These are phyloP conservation scores for Cryptotis parvus DNA, from an alignment of 2,113 vertebrate genomes.

Conservation along the genomic window DNA sequence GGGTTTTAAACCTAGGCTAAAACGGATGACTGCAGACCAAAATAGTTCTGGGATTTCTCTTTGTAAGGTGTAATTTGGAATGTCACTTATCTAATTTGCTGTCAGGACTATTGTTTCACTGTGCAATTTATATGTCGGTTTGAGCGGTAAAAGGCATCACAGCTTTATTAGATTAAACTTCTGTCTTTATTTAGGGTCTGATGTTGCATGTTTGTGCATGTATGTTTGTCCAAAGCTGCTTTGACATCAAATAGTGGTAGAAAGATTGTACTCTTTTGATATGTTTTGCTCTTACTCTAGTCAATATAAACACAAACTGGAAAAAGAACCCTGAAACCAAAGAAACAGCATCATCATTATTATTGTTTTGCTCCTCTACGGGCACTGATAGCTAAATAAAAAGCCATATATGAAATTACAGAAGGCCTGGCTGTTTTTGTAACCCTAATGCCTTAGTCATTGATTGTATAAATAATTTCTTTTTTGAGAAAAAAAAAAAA, in stretches of 20 bases:
- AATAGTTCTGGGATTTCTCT: constrained; percentile 78
- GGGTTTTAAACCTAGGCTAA: constrained; percentile 79
- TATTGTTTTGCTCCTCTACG: constrained; percentile 5
- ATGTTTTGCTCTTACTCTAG: constrained; percentile 55
- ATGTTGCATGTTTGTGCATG: constrained; percentile 78
- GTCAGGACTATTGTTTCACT: constrained; percentile 84
- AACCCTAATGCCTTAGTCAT: constrained; percentile 28
- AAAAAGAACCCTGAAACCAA: background rate
- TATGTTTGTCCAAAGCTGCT: constrained; percentile 78
- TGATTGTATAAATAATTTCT: constrained; percentile 34
- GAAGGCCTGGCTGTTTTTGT: constrained; percentile 35
- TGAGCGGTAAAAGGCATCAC: constrained; percentile 81
- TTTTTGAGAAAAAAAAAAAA: background rate
- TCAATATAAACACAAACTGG: constrained; percentile 67
- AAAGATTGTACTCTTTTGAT: constrained; percentile 66
- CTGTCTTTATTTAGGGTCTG: constrained; percentile 82
- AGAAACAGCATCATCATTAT: constrained; percentile 51
- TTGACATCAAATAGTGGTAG: constrained; percentile 69
- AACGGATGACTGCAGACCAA: constrained; percentile 78
- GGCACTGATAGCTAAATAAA: constrained; percentile 25
- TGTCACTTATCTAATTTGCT: constrained; percentile 85
- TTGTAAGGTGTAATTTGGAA: constrained; percentile 82
- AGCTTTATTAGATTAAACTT: constrained; percentile 83
- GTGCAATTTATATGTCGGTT: constrained; percentile 81
- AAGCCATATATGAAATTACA: constrained; percentile 33